Base-by-base conservation (phyloP, 2,113 vertebrate species). In the Tyto alba region DNA sequence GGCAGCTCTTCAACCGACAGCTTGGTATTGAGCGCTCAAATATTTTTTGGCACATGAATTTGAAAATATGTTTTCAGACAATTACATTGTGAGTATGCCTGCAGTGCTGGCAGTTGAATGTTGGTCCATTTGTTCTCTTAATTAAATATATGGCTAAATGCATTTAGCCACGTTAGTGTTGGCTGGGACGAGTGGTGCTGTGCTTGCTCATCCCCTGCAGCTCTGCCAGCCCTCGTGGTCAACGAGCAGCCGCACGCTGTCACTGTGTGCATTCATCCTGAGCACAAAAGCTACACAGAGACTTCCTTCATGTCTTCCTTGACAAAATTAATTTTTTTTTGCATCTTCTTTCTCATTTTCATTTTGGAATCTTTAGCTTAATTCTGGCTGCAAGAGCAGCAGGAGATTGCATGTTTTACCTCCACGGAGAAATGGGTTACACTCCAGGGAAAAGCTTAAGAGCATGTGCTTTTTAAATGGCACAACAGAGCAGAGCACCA, bases 101-200 rank as follows among this genome's bases (percentile, higher is more conserved):
- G 66, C 50, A 62, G 67, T 66, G 71, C 62, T 88, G 57, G 62
- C 53, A 82, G 81, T 48, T 91, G 52, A 87, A 27, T 16, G 34
- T 69, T 72, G 81, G 62, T 43, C 80, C 79, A 57, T 72, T 71
- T 68, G 13, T 71, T 90, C n/a, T 67, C 55, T 50, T 85, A 73
- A 92, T 96, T 95, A 88, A 94, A 92, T 73, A 68, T 9, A 72
- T 2, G 11, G 45, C 66, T 76, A 75, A 82, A 68, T 91, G 74
- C 43, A 47, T n/a, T 71, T 71, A 91, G 38, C 60, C 19, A 20
- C 0, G 0, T 30, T 47, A 32, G 77, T 0, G 2, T 8, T 62
- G 93, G 62, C 78, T 90, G 50, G 53, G 57, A 40, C 17, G 12
- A 73, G 66, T 13, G 59, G 25, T 76, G 34, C 43, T 81, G 53